Evolutionary conservation across 2,113 vertebrate species (phyloP).

Genomic region (Chlamydotis undulata): DNA sequence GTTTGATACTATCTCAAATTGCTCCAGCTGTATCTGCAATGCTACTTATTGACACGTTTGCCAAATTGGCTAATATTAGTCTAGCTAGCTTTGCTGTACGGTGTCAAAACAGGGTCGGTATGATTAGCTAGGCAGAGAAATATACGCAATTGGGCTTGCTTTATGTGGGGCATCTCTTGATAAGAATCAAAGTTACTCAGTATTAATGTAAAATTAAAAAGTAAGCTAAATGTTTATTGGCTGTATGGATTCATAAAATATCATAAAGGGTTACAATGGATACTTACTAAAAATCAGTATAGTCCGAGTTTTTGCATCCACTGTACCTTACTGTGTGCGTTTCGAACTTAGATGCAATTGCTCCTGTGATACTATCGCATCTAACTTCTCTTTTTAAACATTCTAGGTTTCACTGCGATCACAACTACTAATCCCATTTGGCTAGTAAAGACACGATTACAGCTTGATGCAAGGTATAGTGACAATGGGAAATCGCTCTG

Average conservation of each 20-base stretch:
- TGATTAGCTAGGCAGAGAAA: conserved; percentile 3
- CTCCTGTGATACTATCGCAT: conserved; percentile 25
- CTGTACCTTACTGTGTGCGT: conserved; percentile 16
- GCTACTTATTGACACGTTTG: conserved; percentile 8
- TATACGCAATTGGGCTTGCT: conserved; percentile 22
- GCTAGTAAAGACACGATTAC: conserved; percentile 96
- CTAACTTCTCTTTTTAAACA: conserved; percentile 71
- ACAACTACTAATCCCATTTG: conserved; percentile 98
- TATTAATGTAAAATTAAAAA: conserved; percentile 18
- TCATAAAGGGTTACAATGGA: background rate
- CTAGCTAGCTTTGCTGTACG: conserved; percentile 19
- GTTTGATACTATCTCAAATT: background rate
- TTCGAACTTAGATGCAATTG: conserved; percentile 21
- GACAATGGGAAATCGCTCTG: background rate
- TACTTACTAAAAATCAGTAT: conserved; percentile 23
- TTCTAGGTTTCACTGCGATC: conserved; percentile 97
- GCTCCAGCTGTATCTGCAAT: conserved; percentile 24
- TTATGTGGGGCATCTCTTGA: conserved; percentile 19
- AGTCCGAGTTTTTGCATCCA: conserved; percentile 56
- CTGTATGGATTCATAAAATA: conserved; percentile 44
- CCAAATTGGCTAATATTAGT: background rate
- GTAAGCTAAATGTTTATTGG: conserved; percentile 8
- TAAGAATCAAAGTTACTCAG: conserved; percentile 18
- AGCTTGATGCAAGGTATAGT: conserved; percentile 93
- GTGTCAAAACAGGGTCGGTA: conserved; percentile 14